Conservation (phyloP, 2,113 vertebrate species). For the Motacilla tschutschensis region DNA sequence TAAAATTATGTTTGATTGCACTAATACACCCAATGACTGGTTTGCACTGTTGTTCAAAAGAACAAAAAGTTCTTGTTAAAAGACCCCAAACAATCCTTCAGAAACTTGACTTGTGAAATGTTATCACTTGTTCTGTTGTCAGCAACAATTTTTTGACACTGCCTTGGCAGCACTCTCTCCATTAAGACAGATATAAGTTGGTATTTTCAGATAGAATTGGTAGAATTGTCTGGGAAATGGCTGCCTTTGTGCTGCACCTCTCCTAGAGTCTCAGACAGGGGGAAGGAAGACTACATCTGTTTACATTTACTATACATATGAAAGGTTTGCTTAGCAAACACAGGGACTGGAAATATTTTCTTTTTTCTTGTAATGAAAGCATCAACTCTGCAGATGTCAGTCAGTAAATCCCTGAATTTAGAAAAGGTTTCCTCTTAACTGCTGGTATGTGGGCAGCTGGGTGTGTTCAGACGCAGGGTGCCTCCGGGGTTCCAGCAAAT, state of each 20-base stretch:
- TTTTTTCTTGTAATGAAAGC: background rate
- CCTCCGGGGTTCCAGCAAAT: background rate
- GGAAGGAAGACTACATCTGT: background rate
- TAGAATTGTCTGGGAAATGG: background rate
- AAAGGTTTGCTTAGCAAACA: slow-evolving; percentile 20
- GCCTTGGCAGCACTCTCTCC: background rate
- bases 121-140: background rate
- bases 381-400: background rate
- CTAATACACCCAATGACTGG: background rate
- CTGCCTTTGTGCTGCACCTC: background rate
- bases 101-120: background rate
- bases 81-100: background rate
- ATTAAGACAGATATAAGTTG: background rate
- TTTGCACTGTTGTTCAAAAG: background rate
- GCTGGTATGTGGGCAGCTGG: background rate
- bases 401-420: background rate
- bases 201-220: background rate
- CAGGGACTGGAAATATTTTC: background rate
- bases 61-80: background rate
- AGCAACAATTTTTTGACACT: background rate
- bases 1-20: background rate
- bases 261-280: background rate
- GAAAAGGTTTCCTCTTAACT: background rate
- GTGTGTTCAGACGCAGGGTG: background rate
- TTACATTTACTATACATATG: background rate